Evolutionary conservation across 1,140 invertebrate genomes (phyloP).

Genomic region (Phortica variegata): DNA sequence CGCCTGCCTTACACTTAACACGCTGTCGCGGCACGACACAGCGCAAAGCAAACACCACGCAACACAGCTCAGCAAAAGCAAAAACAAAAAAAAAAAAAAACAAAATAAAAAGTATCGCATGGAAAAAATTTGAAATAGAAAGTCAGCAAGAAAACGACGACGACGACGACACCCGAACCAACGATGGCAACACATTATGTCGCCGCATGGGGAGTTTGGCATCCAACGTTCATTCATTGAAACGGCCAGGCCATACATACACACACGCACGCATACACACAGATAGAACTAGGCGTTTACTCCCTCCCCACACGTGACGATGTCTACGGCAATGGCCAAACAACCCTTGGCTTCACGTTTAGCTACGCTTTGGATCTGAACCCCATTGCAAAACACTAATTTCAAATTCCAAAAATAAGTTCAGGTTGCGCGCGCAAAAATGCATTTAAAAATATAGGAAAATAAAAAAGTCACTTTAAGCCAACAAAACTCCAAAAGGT

Average conservation of each 20-base stretch:
- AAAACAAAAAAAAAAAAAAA: too few species aligned
- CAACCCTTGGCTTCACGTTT: slow-evolving; percentile 44
- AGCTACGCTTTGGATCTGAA: slow-evolving; percentile 40
- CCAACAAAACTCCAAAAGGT: too few species aligned
- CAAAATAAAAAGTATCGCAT: too few species aligned
- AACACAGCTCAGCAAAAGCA: too few species aligned
- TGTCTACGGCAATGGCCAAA: slow-evolving; percentile 5
- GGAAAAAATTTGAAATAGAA: too few species aligned
- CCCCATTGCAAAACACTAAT: slow-evolving; percentile 50
- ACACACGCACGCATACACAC: slow-evolving; percentile 9
- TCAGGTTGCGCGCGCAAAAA: too few species aligned
- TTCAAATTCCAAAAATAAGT: slow-evolving; percentile 52
- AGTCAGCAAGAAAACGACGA: slow-evolving; percentile 1
- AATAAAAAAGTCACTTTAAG: too few species aligned
- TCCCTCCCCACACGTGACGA: background rate
- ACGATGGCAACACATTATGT: slow-evolving; percentile 28
- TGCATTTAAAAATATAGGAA: too few species aligned
- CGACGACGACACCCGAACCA: background rate
- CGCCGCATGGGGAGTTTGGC: slow-evolving; percentile 41
- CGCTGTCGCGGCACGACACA: slow-evolving; percentile 6
- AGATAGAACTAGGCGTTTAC: slow-evolving; percentile 1
- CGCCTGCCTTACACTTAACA: slow-evolving; percentile 25
- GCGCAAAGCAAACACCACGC: too few species aligned
- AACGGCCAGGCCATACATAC: slow-evolving; percentile 8
- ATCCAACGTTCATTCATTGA: slow-evolving; percentile 44